phyloP scores from a whole-genome alignment of 2,888 invertebrate species.

The Bellardia pandia region DNA sequence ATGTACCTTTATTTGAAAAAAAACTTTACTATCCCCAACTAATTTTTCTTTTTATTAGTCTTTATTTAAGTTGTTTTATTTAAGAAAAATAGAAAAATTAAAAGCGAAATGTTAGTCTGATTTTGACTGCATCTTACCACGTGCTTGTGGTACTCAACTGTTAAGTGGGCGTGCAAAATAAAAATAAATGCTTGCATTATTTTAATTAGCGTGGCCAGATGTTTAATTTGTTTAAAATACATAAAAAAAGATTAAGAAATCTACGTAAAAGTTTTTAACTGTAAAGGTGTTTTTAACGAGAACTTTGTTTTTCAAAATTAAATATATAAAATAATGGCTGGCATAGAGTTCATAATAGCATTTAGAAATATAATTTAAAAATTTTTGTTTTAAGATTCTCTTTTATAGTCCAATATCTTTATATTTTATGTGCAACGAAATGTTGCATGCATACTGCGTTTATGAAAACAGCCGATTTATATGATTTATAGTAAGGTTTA shows the following conservation, averaged over 20 bases:
- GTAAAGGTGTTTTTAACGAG: too few relatives aligned
- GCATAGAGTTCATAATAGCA: too few relatives aligned
- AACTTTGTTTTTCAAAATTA: too few relatives aligned
- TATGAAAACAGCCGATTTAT: too few relatives aligned
- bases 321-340: too few relatives aligned
- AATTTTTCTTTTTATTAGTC: slow-evolving; percentile 45
- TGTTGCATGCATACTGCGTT: too few relatives aligned
- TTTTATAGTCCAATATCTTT: too few relatives aligned
- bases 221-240: not conserved
- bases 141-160: slow-evolving; percentile 51
- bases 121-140: slow-evolving; percentile 57
- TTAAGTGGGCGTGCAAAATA: slow-evolving; percentile 37
- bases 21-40: not conserved
- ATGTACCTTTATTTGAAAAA: not conserved
- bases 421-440: too few relatives aligned
- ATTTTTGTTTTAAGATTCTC: too few relatives aligned
- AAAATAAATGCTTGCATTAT: slow-evolving; percentile 15
- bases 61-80: not conserved
- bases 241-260: not conserved
- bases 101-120: slow-evolving; percentile 7
- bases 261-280: not conserved
- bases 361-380: too few relatives aligned
- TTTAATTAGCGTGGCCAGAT: slow-evolving; percentile 39
- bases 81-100: not conserved
- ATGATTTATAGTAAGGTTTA: too few relatives aligned